Evolutionary conservation across 2,888 invertebrate species (phyloP), one percentile per base, ranked within the genome.

Genomic region (Ichneumon xanthorius): DNA sequence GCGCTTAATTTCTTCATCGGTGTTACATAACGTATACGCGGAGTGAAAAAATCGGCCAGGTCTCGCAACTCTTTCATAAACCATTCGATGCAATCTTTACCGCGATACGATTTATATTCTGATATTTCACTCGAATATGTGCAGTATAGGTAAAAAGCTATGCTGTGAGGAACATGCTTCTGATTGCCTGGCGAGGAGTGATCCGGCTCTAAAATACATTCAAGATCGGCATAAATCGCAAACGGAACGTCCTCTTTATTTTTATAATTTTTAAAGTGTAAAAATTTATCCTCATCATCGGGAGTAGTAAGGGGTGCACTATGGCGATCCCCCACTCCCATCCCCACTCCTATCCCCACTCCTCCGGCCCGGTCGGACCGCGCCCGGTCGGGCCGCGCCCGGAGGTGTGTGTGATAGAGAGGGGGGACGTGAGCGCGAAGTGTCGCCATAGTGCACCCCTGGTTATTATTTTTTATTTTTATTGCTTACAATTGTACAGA

Each of bases 81-180:
- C 65, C 75, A 75, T 37, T 75, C 30, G 16, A 75, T 75, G 33
- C 37, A 80, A 75, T 63, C 73, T 6, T 40, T 48, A 30, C 37
- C 73, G n/a, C 80, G 72, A 26, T 63, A 26, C 22, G 48, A 9
- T 80, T 63, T 61, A 22, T 55, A 75, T 73, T 70, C 2, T 2
- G 16, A 45, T 0, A 33, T 26, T 4, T 79, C 63, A 53, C 76
- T 71, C 50, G 86, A 83, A 61, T 80, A 87, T 4, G 72, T 63
- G 79, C 89, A 89, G 58, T 89, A 86, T 3, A 88, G 48, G 76
- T 89, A 89, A 76, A 87, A 89, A 6, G 86, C 87, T 14, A 88
- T 65, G 67, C 85, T 84, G 68, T 73, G 87, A 4, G 88, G 86
- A 37, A 85, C 58, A 78, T 90, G 89, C 19, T 50, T 58, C 33